Evolutionary conservation across 2,888 invertebrate species (phyloP).

Genomic region (Epirrhoe alternata): DNA sequence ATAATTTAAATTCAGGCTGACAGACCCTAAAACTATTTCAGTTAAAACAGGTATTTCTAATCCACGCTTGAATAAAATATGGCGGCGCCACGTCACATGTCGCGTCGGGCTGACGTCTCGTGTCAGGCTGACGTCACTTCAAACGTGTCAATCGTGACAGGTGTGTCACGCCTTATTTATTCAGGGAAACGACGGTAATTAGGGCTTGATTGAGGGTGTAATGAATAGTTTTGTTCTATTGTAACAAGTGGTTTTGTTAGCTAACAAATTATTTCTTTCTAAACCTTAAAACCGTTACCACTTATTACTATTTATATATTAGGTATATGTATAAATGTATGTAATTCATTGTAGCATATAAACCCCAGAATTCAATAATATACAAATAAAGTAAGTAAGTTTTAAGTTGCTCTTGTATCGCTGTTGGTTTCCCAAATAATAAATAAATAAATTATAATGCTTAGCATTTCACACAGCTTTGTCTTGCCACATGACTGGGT

Average conservation of each 20-base stretch:
- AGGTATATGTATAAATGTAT: too few species aligned
- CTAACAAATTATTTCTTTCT: too few species aligned
- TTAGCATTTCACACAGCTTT: too few species aligned
- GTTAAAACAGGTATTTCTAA: constrained; percentile 46
- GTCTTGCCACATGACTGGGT: too few species aligned
- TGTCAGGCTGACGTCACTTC: constrained; percentile 45
- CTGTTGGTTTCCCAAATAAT: too few species aligned
- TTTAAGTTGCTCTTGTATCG: too few species aligned
- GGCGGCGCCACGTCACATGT: constrained; percentile 26
- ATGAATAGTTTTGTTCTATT: neutral
- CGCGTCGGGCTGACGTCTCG: constrained; percentile 20
- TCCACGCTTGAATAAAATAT: constrained; percentile 46
- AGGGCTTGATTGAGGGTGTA: constrained; percentile 38
- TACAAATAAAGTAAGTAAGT: too few species aligned
- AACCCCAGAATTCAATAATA: too few species aligned
- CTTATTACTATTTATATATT: too few species aligned
- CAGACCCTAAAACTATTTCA: constrained; percentile 31
- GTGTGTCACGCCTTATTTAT: constrained; percentile 57
- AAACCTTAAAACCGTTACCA: too few species aligned
- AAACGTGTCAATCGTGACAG: constrained; percentile 47
- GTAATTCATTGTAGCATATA: too few species aligned
- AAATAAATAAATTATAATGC: too few species aligned
- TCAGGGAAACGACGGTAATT: constrained; percentile 56
- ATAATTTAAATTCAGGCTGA: constrained; percentile 11
- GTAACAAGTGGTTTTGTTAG: neutral